These are phyloP conservation scores for Hydrolagus colliei DNA, from an alignment of 2,797 vertebrate species.

Conservation along the genomic window DNA sequence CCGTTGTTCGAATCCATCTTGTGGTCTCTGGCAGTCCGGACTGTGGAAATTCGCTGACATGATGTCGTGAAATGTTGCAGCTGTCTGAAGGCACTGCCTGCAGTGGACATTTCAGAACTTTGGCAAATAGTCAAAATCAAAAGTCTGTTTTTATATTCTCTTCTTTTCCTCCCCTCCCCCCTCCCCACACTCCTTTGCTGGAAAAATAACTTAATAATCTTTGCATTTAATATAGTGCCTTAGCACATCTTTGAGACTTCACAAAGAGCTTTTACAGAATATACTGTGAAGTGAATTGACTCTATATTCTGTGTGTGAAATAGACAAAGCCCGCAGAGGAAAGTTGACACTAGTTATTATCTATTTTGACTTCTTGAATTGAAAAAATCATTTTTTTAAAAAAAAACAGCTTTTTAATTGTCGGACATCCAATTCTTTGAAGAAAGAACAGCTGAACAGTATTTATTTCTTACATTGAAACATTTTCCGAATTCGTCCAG, in stretches of 20 bases:
- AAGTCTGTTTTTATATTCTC: slow-evolving; percentile 44
- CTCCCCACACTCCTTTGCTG: slow-evolving; percentile 40
- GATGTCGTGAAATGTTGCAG: slow-evolving; percentile 85
- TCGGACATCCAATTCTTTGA: slow-evolving; percentile 50
- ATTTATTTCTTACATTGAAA: slow-evolving; percentile 47
- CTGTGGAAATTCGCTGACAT: slow-evolving; percentile 91
- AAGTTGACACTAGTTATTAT: slow-evolving; percentile 62
- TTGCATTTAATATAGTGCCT: too few relatives aligned
- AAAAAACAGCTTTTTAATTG: slow-evolving; percentile 46
- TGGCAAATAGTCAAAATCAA: slow-evolving; percentile 64
- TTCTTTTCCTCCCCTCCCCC: not conserved
- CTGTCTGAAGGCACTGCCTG: slow-evolving; percentile 73
- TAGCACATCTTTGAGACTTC: too few relatives aligned
- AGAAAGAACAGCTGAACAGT: slow-evolving; percentile 48
- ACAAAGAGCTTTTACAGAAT: too few relatives aligned
- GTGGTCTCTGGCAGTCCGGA: slow-evolving; percentile 82
- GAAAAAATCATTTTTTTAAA: slow-evolving; percentile 50
- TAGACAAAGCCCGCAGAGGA: slow-evolving; percentile 63
- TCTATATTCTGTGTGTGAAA: too few relatives aligned
- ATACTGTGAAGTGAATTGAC: too few relatives aligned
- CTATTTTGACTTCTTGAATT: slow-evolving; percentile 51
- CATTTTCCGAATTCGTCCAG: not conserved
- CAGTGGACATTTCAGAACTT: slow-evolving; percentile 54
- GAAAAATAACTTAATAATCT: slow-evolving; percentile 55
- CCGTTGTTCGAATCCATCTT: slow-evolving; percentile 84